phyloP scores from a whole-genome alignment of 2,113 vertebrate species.

The Colossoma macropomum region DNA sequence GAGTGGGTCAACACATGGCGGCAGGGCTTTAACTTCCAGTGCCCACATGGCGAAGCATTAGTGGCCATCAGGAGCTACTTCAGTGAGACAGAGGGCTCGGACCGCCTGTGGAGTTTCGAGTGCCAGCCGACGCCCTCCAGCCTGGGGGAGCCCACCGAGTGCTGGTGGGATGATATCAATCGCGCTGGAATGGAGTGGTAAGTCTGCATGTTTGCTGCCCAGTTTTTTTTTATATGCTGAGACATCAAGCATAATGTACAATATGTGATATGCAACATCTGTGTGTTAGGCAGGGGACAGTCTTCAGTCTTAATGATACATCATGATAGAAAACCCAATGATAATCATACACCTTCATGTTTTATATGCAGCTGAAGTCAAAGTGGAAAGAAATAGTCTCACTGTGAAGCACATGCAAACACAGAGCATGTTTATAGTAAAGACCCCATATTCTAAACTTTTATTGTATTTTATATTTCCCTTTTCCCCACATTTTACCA shows the following conservation, averaged over 20 bases:
- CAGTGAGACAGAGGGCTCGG: conserved; percentile 87
- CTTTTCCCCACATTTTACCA: no score
- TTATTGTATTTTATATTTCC: no score
- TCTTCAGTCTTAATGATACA: background rate
- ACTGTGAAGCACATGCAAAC: background rate
- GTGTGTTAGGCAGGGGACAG: background rate
- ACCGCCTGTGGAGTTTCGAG: conserved; percentile 92
- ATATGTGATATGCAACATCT: conserved; percentile 18
- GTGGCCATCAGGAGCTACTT: conserved; percentile 92
- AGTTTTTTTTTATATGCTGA: background rate
- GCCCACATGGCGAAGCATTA: conserved; percentile 89
- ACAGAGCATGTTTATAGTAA: background rate
- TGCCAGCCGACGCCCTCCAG: conserved; percentile 87
- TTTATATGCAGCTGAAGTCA: background rate
- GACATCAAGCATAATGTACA: background rate
- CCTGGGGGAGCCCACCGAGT: conserved; percentile 90
- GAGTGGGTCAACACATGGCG: conserved; percentile 89
- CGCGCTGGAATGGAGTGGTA: conserved; percentile 93
- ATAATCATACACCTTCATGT: background rate
- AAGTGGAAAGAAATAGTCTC: no score
- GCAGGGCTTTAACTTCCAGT: conserved; percentile 97
- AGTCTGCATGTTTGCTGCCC: conserved; percentile 53
- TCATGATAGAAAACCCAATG: background rate
- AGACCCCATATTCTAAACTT: no score
- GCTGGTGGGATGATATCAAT: conserved; percentile 99